Conservation (phyloP, 2,113 vertebrate genomes). For the Tapirus terrestris region DNA sequence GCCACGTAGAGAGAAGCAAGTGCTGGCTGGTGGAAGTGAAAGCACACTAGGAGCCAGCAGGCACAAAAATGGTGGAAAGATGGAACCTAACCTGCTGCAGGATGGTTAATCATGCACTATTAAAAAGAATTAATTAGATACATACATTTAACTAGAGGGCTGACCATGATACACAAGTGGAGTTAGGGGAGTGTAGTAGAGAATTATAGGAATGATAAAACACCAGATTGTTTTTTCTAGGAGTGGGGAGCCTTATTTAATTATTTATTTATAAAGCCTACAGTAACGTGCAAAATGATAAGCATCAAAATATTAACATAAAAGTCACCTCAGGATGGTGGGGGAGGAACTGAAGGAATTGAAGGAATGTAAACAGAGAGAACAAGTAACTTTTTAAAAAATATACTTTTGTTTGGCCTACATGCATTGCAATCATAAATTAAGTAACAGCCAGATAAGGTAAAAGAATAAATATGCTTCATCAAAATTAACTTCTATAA, state of each 20-base stretch:
- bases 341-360: not conserved
- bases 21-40: not conserved
- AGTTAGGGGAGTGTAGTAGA: not conserved
- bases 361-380: not conserved
- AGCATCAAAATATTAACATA: not conserved
- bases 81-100: not conserved
- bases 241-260: not conserved
- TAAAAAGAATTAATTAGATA: not conserved
- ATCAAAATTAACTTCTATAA: constrained; percentile 29
- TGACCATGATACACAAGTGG: not conserved
- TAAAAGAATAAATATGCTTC: not conserved
- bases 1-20: not conserved
- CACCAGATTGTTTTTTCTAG: not conserved
- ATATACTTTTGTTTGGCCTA: not conserved
- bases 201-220: not conserved
- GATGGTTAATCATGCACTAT: not conserved
- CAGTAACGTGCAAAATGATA: not conserved
- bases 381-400: not conserved
- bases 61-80: not conserved
- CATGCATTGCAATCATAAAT: not conserved
- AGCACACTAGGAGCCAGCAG: not conserved
- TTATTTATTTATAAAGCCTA: not conserved
- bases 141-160: not conserved
- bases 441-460: not conserved
- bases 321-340: not conserved